Conservation (phyloP, 2,113 vertebrate species). For the Hepsetus odoe region DNA sequence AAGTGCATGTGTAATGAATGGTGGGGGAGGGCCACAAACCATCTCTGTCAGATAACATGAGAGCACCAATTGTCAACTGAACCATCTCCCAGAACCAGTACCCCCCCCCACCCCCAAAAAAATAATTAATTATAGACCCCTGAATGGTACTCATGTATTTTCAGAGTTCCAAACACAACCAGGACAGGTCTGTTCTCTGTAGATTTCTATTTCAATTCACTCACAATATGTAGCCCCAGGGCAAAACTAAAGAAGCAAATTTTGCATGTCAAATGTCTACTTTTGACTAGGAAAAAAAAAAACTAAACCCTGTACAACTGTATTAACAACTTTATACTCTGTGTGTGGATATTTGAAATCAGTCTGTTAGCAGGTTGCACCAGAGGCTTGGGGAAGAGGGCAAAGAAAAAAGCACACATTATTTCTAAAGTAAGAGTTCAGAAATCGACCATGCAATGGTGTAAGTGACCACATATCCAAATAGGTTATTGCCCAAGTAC, state of each 20-base stretch:
- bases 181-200: no score
- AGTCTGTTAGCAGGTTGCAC: slow-evolving; percentile 27
- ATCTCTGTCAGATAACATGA: neutral
- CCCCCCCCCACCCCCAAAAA: no score
- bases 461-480: neutral
- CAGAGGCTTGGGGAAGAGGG: no score
- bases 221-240: no score
- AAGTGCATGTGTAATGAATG: slow-evolving; percentile 8
- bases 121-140: no score
- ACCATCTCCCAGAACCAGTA: neutral
- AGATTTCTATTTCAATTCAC: no score
- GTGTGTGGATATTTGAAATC: neutral
- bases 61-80: neutral
- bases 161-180: no score
- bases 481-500: slow-evolving; percentile 9
- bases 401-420: neutral
- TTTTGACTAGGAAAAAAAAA: no score
- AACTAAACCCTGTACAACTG: neutral
- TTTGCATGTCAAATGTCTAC: no score
- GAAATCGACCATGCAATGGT: slow-evolving; percentile 19
- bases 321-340: neutral
- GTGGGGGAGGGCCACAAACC: neutral
- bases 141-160: no score
- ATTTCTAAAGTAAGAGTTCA: neutral
- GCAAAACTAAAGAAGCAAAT: no score